Evolutionary conservation across 2,113 vertebrate genomes (phyloP), one percentile per base, ranked within the genome.

Genomic region (Nibea coibor): DNA sequence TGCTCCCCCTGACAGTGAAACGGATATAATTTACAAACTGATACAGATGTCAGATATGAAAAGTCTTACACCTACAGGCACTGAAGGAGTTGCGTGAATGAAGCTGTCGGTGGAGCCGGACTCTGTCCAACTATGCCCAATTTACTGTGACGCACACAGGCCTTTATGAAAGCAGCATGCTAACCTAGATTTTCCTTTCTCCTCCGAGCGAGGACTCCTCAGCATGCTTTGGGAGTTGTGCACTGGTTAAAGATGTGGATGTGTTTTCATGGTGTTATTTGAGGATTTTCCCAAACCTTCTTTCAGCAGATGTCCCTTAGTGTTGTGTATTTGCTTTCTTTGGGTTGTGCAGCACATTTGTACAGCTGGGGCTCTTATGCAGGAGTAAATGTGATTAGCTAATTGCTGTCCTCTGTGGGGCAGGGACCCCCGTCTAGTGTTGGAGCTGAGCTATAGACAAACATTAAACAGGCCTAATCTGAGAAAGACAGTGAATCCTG

Each of bases 281-380:
- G 56, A 67, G 71, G 53, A 71, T 80, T 50, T 61, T 51, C 63
- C 53, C 43, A 77, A 71, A 66, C 39, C 43, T 39, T 84, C 82
- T 67, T 28, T 54, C 19, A 45, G 75, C 91, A 87, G 87, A 92
- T 91, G 88, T 90, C 82, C 68, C 47, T 65, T 42, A 57, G 51
- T 83, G 73, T 80, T 83, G 82, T 81, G 45, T 89, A 80, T 93
- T 94, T 93, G 90, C 86, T 92, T 91, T 84, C 78, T 88, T 91
- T 84, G 89, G 85, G 78, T 63, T 45, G 59, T 31, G 86, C 58
- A 11, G 81, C 39, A 43, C 88, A 91, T 94, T 94, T 93, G 75
- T 84, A 84, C 92, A 93, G 92, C 92, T 94, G 92, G 82, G 48
- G 45, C 81, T 88, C 67, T 84, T 80, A 26, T 83, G 87, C 78